Evolutionary conservation across 2,888 invertebrate species (phyloP).

Genomic region (Torymus tubicola): DNA sequence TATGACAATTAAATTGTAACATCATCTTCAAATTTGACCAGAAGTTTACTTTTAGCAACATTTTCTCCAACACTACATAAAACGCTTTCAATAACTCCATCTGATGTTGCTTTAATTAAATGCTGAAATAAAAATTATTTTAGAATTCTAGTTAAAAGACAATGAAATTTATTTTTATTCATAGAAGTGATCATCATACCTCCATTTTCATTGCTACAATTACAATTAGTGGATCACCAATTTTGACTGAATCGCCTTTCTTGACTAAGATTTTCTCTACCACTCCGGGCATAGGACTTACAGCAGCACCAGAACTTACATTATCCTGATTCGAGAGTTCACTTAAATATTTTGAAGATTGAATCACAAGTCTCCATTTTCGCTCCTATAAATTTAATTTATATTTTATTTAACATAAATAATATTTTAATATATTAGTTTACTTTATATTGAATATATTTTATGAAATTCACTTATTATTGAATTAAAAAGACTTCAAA

Average conservation of each 20-base stretch:
- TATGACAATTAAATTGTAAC: too few species aligned
- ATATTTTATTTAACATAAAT: neutral
- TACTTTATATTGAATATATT: too few species aligned
- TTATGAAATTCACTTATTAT: too few species aligned
- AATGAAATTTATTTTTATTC: neutral
- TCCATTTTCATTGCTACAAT: slow-evolving; percentile 99
- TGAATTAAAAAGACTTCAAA: too few species aligned
- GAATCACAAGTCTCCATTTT: slow-evolving; percentile 82
- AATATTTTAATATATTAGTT: too few species aligned
- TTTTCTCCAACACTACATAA: slow-evolving; percentile 87
- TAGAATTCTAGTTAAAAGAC: slow-evolving; percentile 7
- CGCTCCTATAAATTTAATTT: slow-evolving; percentile 79
- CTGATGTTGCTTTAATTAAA: slow-evolving; percentile 90
- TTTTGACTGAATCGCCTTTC: slow-evolving; percentile 87
- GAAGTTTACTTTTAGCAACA: slow-evolving; percentile 84
- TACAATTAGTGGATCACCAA: slow-evolving; percentile 93
- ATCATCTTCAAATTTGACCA: slow-evolving; percentile 68
- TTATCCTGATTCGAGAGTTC: slow-evolving; percentile 73
- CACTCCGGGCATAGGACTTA: slow-evolving; percentile 97
- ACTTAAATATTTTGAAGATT: slow-evolving; percentile 80
- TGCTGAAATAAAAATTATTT: slow-evolving; percentile 78
- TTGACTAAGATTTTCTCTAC: slow-evolving; percentile 93
- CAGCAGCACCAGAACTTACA: slow-evolving; percentile 77
- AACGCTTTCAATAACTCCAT: slow-evolving; percentile 86
- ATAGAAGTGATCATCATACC: slow-evolving; percentile 76